Base-by-base conservation (phyloP, 2,888 invertebrate genomes). In the Mesochorus sp. region DNA sequence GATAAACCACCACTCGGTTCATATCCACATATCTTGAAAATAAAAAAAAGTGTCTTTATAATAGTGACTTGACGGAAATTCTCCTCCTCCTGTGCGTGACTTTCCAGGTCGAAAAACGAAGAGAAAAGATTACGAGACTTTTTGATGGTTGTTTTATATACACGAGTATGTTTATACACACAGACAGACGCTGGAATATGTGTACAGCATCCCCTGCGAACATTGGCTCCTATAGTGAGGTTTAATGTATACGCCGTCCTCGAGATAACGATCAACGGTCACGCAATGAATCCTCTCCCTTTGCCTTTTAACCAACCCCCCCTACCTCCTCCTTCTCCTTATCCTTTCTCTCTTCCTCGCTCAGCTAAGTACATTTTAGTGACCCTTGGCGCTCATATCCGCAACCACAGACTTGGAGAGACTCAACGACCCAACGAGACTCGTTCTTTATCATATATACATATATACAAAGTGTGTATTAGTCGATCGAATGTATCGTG, bases 231-330 rank as follows among this genome's bases (percentile, higher is more conserved):
- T n/a, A n/a, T n/a, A 64, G 61, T 44, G 68, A 19, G 61, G 57
- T 68, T 75, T 79, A 70, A 78, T 76, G 80, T 80, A 61, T 76
- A 80, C 82, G 81, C 84, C 84, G 83, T 81, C 82, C 80, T 79
- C 79, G 80, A 83, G 84, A 86, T 88, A 88, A 88, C 87, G 88
- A 86, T 86, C 86, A 81, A 86, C 85, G 86, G 86, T 87, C 88
- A 88, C 88, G 88, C 88, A 83, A 88, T 85, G 85, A 85, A 77
- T 79, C 76, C 73, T 78, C 59, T 76, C 84, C 86, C 83, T 84
- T 80, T 82, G 82, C 83, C 84, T 86, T 86, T 87, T 86, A 85
- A 83, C 83, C 84, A n/a, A n/a, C n/a, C n/a, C n/a, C n/a, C 51
- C 44, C 49, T 28, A 5, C 17, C 2, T 42, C 42, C 6, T 8